Conservation (phyloP, 2,797 vertebrate species). For the Ataeniobius toweri region DNA sequence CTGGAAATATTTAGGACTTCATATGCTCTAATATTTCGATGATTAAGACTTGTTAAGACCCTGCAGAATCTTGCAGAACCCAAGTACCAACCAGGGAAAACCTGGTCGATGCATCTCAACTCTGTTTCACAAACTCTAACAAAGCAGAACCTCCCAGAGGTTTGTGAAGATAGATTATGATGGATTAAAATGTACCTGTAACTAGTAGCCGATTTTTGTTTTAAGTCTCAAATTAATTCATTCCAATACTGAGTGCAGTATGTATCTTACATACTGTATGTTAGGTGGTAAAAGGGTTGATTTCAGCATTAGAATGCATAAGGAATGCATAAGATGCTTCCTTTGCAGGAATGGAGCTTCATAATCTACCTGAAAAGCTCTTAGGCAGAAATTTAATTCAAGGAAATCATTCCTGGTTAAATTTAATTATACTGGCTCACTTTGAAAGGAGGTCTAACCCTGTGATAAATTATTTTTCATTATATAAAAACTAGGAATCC, state of each 20-base stretch:
- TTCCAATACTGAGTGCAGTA: neutral
- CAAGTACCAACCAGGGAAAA: neutral
- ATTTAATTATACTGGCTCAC: neutral
- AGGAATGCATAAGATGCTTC: neutral
- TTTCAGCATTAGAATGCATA: neutral
- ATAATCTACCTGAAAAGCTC: neutral
- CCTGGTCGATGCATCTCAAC: neutral
- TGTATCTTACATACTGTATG: neutral
- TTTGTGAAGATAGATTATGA: neutral
- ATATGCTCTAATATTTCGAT: neutral
- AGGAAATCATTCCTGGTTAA: neutral
- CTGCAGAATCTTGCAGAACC: neutral
- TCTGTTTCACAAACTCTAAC: neutral
- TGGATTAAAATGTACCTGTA: neutral
- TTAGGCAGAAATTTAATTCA: neutral
- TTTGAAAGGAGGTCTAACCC: constrained; percentile 5
- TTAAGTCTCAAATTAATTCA: neutral
- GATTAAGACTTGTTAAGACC: neutral
- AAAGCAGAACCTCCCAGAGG: neutral
- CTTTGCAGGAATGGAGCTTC: neutral
- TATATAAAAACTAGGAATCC: neutral
- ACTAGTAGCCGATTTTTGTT: neutral
- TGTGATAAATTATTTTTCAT: constrained; percentile 12
- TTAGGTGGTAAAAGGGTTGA: neutral
- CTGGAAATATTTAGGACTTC: neutral